Percentiles rank a stretch among this genome's conserved stretches.
These are phyloP conservation scores for Xylocampa areola DNA, from an alignment of 2,888 invertebrate species.

Conservation along the genomic window DNA sequence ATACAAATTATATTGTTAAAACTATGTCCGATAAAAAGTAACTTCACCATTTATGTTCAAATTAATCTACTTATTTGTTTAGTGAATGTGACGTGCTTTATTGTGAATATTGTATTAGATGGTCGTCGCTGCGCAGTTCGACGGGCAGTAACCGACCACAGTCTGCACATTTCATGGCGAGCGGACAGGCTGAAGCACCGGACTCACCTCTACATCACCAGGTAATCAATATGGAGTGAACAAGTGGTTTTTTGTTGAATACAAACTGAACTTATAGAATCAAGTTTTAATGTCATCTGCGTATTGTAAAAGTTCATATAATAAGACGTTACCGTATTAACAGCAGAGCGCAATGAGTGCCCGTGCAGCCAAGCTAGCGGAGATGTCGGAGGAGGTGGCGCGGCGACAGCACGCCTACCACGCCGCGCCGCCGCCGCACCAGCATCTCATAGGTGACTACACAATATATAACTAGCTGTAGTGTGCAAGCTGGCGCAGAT, in stretches of 20 bases:
- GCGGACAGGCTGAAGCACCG: constrained; percentile 63
- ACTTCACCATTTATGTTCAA: no score
- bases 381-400: constrained; percentile 95
- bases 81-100: no score
- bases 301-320: not conserved
- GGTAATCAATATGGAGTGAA: constrained; percentile 63
- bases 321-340: constrained; percentile 11
- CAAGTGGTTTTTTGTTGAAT: no score
- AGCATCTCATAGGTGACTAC: constrained; percentile 50
- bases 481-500: no score
- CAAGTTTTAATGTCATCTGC: no score
- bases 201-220: constrained; percentile 76
- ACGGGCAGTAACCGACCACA: constrained; percentile 83
- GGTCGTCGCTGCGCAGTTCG: constrained; percentile 91
- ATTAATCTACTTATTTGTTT: no score
- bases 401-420: constrained; percentile 87
- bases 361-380: constrained; percentile 92
- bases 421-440: constrained; percentile 59
- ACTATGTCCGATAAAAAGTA: no score
- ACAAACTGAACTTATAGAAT: no score
- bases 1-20: no score
- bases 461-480: no score
- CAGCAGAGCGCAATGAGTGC: constrained; percentile 71
- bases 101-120: constrained; percentile 62
- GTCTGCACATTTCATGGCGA: constrained; percentile 80